These are phyloP conservation scores for Onychostruthus taczanowskii DNA, from an alignment of 2,113 vertebrate genomes.

Conservation along the genomic window DNA sequence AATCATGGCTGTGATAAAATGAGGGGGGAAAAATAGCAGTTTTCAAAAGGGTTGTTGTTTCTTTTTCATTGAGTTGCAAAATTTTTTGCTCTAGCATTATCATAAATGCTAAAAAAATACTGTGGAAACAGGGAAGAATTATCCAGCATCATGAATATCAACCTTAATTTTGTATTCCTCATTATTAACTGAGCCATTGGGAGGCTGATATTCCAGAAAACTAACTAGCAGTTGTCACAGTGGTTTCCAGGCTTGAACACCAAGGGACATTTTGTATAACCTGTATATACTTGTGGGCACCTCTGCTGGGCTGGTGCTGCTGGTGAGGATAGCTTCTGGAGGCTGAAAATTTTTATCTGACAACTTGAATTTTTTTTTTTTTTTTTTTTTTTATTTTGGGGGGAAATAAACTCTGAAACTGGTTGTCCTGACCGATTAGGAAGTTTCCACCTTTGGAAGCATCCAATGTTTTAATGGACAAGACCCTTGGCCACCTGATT, in stretches of 20 bases:
- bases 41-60: not conserved
- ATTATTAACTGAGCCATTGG: not conserved
- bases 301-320: not conserved
- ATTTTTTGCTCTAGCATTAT: not conserved
- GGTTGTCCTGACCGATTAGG: not conserved
- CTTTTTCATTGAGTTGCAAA: not conserved
- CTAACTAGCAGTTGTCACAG: not conserved
- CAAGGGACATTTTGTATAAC: not conserved
- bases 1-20: not conserved
- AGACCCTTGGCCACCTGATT: not conserved
- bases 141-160: not conserved
- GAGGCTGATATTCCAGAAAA: not conserved
- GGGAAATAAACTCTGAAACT: not conserved
- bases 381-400: not conserved
- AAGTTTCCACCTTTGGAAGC: not conserved
- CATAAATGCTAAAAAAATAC: not conserved
- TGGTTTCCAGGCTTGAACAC: not conserved
- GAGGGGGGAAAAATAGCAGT: rapidly evolving
- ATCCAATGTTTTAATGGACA: not conserved
- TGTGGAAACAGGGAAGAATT: not conserved
- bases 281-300: not conserved
- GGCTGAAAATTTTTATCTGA: not conserved
- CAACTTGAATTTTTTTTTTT: not conserved
- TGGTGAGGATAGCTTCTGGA: not conserved
- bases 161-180: not conserved